phyloP scores from a whole-genome alignment of 2,888 invertebrate genomes.

The Stegophylla sp. region DNA sequence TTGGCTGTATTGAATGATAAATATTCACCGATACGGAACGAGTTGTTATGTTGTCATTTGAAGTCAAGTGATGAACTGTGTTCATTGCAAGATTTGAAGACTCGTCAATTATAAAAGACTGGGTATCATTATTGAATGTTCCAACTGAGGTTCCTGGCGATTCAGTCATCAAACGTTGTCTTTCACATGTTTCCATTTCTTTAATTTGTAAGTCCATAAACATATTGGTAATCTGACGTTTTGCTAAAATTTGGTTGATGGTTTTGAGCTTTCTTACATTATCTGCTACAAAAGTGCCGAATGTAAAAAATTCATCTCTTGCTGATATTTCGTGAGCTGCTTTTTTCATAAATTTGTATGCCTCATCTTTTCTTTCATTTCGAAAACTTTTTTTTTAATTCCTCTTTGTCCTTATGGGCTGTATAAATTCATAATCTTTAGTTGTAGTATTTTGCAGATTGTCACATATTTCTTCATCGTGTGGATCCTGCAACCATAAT shows the following conservation, averaged over 20 bases:
- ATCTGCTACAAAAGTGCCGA: slow-evolving; percentile 38
- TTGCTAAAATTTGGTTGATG: slow-evolving; percentile 30
- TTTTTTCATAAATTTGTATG: slow-evolving; percentile 30
- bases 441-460: background rate
- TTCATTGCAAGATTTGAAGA: no score
- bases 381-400: slow-evolving; percentile 16
- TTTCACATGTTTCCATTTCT: slow-evolving; percentile 27
- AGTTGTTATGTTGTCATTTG: no score
- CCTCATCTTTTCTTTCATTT: slow-evolving; percentile 36
- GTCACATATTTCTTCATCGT: slow-evolving; percentile 20
- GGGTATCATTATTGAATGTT: slow-evolving; percentile 26
- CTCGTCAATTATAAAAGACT: no score
- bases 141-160: slow-evolving; percentile 14
- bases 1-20: no score
- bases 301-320: slow-evolving; percentile 32
- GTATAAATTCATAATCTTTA: slow-evolving; percentile 33
- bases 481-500: slow-evolving; percentile 14
- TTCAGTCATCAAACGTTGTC: background rate
- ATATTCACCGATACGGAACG: no score
- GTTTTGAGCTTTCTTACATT: slow-evolving; percentile 25
- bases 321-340: slow-evolving; percentile 29
- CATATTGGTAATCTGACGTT: slow-evolving; percentile 20
- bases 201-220: slow-evolving; percentile 34
- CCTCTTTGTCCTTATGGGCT: slow-evolving; percentile 22
- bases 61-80: no score